Evolutionary conservation across 2,797 vertebrate species (phyloP), one percentile per base, ranked within the genome.

Genomic region (Poeciliopsis infans): DNA sequence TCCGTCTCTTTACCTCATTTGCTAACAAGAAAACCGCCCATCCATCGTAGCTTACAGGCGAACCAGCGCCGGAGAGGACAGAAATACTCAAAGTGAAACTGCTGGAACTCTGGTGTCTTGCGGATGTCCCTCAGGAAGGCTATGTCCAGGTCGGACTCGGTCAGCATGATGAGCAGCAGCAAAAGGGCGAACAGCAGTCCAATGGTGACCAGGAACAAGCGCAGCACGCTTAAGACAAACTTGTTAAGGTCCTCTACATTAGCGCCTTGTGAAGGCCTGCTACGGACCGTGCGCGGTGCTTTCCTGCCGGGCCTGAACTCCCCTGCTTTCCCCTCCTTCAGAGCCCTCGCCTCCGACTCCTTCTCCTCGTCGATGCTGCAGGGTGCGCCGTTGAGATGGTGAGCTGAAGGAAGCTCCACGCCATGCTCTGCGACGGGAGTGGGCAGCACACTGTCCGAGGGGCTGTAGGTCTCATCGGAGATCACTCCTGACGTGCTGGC

Each of bases 11-110:
- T 7, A 20, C 69, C 57, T 94, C 88, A 93, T 79, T 94, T 91
- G 80, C 97, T 97, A 95, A 96, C 94, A 84, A 99, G 96, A 91
- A 97, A 96, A 79, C 94, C 95, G 88, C 97, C 96, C 94, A 97
- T 90, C 95, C 95, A 96, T 39, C 97, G 96, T 88, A 98, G 86
- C 95, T 98, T 98, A 96, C 97, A 98, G 95, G 97, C 97, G 94
- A 99, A 96, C 97, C 98, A 99, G 95, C 97, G 97, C 95, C 97
- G 97, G 95, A 99, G 96, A 83, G 98, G 98, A 95, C 98, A 99
- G 96, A 99, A 99, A 95, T 99, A 99, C 93, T 98, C 97, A 93
- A 98, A 97, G 96, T 99, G 98, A 93, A 99, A 98, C 91, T 99
- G 98, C 96, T 99, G 97, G 93, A 99, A 99, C 93, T 99, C 98